These are phyloP conservation scores for Xiphias gladius DNA, from an alignment of 2,113 vertebrate genomes.

Conservation along the genomic window DNA sequence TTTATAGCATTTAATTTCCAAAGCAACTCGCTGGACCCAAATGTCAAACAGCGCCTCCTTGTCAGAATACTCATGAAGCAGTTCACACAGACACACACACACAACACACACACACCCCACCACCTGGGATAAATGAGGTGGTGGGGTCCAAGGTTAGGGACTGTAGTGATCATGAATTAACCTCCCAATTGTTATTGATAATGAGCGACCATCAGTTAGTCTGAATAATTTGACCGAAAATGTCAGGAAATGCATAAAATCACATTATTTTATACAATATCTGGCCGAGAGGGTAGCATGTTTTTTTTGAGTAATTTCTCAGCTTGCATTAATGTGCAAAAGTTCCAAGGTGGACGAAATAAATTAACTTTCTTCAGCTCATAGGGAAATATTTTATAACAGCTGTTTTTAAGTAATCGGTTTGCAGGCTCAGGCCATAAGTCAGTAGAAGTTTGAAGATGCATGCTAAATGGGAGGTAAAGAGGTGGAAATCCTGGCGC, in stretches of 20 bases:
- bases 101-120: constrained; percentile 11
- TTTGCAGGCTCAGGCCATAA: not conserved
- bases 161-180: constrained; percentile 39
- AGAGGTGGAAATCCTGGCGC: not conserved
- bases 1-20: constrained; percentile 26
- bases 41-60: constrained; percentile 34
- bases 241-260: constrained; percentile 44
- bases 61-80: constrained; percentile 1
- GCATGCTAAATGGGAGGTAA: not conserved
- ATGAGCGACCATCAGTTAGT: constrained; percentile 22
- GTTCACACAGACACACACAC: not conserved
- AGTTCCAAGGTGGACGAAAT: not conserved
- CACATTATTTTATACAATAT: not conserved
- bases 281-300: not conserved
- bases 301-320: not conserved
- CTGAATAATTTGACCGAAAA: constrained; percentile 34
- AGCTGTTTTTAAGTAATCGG: not conserved
- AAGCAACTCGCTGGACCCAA: constrained; percentile 41
- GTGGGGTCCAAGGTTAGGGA: constrained; percentile 6
- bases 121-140: constrained; percentile 1
- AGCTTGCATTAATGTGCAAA: constrained; percentile 1
- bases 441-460: not conserved
- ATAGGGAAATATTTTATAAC: not conserved
- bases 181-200: constrained; percentile 31
- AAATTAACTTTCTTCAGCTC: not conserved